phyloP scores from a whole-genome alignment of 1,140 invertebrate genomes.

The Drosophila busckii region DNA sequence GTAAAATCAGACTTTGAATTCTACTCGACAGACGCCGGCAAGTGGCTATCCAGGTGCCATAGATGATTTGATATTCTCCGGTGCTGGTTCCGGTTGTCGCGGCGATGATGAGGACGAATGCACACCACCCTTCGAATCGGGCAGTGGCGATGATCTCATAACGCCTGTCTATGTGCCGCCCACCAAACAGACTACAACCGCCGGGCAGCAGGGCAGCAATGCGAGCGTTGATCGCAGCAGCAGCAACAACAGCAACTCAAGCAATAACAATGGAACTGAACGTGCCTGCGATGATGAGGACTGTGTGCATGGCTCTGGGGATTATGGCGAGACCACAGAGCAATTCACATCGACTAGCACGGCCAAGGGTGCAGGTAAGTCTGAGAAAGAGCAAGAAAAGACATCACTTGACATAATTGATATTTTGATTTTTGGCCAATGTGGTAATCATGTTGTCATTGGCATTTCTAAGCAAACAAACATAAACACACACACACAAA shows the following conservation, averaged over 20 bases:
- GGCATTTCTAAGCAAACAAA: constrained; percentile 50
- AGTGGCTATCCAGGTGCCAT: constrained; percentile 87
- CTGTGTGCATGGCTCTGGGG: constrained; percentile 87
- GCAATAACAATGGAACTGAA: constrained; percentile 69
- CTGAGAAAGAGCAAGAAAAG: constrained; percentile 13
- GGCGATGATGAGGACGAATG: constrained; percentile 93
- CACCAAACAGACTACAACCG: constrained; percentile 84
- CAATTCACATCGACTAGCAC: constrained; percentile 83
- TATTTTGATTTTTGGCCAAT: constrained; percentile 22
- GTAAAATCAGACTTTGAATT: constrained; percentile 71
- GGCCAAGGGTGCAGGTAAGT: constrained; percentile 80
- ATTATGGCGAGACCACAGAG: constrained; percentile 82
- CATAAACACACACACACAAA: constrained; percentile 13
- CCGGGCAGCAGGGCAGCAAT: constrained; percentile 79
- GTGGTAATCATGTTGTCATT: constrained; percentile 69
- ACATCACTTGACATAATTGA: no score
- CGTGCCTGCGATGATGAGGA: constrained; percentile 90
- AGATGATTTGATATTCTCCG: constrained; percentile 93
- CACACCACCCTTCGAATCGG: constrained; percentile 88
- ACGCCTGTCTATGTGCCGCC: constrained; percentile 94
- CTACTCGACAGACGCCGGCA: constrained; percentile 86
- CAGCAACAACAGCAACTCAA: constrained; percentile 9
- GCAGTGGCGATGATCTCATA: constrained; percentile 92
- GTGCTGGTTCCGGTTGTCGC: constrained; percentile 91
- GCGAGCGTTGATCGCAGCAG: constrained; percentile 38